Evolutionary conservation across 2,113 vertebrate species (phyloP), one percentile per base, ranked within the genome.

Genomic region (Stigmatopora nigra): DNA sequence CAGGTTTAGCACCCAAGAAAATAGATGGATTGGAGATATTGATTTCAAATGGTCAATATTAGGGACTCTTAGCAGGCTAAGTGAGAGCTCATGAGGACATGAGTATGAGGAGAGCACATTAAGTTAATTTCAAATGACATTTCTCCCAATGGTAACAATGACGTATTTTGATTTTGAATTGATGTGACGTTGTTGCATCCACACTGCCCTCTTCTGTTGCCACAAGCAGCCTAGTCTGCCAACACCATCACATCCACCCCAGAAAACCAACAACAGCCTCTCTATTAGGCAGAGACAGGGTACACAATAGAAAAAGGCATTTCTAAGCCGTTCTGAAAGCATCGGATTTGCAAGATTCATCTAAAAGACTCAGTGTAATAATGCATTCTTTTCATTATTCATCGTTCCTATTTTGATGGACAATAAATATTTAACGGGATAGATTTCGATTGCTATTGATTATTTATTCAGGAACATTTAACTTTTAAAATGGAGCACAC

Each of bases 201-300:
- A 84, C 69, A 84, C 84, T 83, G 85, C 87, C 85, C 87, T 79
- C 83, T 85, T 87, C 85, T 80, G 82, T 84, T 76, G 70, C 67
- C 77, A 63, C 19, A 19, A 58, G 75, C 57, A 49, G 51, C 20
- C 59, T 66, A 75, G 60, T 48, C 70, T 64, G 77, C 71, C 13
- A 12, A 20, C 48, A 14, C 68, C 1, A n/a, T 1, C 51, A 59
- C 36, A 41, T 59, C 17, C n/a, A 14, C 16, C 22, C n/a, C 17
- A 61, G 17, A 60, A 61, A 75, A 72, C 63, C 77, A 75, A 68
- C 65, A 79, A 77, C 75, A 71, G 65, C 55, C 60, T 72, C 80
- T 87, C 62, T 77, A 75, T 84, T 78, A 79, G 69, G 45, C 66
- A 63, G 31, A 67, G 45, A 70, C 31, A 65, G 17, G 51, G 44